Conservation (phyloP, 37 sponge, comb jelly and placozoan species). For the Tethya wilhelma region DNA sequence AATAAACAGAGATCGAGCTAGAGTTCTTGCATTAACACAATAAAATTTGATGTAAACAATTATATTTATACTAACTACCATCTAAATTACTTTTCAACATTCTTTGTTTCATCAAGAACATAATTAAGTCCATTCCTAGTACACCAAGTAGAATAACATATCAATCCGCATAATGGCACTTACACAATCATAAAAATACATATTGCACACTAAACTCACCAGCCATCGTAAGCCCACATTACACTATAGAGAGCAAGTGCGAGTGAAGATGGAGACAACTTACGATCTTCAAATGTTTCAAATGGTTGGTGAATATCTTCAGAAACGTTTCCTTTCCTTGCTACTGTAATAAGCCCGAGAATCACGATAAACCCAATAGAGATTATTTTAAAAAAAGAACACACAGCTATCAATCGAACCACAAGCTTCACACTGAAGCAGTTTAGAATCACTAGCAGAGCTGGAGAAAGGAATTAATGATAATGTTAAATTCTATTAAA, state of each 20-base stretch:
- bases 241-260: conserved; percentile 76
- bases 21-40: no score
- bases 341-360: conserved; percentile 25
- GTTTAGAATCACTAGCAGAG: conserved; percentile 42
- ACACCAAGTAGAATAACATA: conserved; percentile 17
- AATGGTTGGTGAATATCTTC: background rate
- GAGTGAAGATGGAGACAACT: background rate
- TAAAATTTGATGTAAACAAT: no score
- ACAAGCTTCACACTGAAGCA: conserved; percentile 31
- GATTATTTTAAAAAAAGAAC: conserved; percentile 44
- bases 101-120: conserved; percentile 56
- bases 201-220: no score
- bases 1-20: conserved; percentile 49
- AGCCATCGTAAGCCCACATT: conserved; percentile 85
- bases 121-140: conserved; percentile 52
- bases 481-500: no score
- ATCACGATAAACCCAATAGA: conserved; percentile 52
- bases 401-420: conserved; percentile 24
- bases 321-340: conserved; percentile 5
- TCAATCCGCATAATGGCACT: background rate
- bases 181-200: no score
- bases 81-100: conserved; percentile 31
- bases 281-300: background rate
- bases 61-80: background rate
- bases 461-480: no score